A percentile compares a stretch with the other conserved stretches of the same genome.
Evolutionary conservation across 2,888 invertebrate species (phyloP).

Genomic region (Crematogaster levior): DNA sequence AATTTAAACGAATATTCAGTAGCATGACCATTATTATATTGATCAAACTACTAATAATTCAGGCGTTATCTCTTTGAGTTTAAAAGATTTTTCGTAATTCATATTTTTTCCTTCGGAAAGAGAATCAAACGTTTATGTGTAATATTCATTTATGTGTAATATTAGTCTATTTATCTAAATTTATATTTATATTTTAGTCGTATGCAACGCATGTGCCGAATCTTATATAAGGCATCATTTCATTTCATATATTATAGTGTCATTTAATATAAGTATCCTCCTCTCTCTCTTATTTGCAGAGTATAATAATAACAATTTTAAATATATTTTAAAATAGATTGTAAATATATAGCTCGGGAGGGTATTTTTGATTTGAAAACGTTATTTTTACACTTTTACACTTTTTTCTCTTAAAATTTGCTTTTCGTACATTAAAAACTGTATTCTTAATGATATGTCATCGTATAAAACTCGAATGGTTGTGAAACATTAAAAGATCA

Average conservation of each 20-base stretch:
- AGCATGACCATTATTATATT: background rate
- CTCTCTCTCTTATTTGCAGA: background rate
- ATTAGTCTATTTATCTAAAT: background rate
- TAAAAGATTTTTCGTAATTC: background rate
- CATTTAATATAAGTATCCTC: background rate
- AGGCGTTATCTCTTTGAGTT: background rate
- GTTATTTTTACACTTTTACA: background rate
- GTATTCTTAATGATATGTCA: background rate
- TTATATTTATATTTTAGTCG: background rate
- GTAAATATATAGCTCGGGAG: background rate
- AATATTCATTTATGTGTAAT: background rate
- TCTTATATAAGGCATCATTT: too few species aligned
- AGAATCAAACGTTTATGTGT: background rate
- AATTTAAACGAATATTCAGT: conserved; percentile 4
- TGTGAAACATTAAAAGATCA: background rate
- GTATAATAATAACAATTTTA: background rate
- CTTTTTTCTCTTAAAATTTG: too few species aligned
- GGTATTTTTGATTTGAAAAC: background rate
- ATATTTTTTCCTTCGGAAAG: background rate
- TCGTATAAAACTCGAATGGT: background rate
- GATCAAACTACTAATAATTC: background rate
- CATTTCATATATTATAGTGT: background rate
- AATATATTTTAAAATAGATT: background rate
- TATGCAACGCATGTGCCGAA: background rate
- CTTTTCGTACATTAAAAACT: background rate